Evolutionary conservation across 2,888 invertebrate genomes (phyloP), one percentile per base, ranked within the genome.

Genomic region (Lacanobia oleracea): DNA sequence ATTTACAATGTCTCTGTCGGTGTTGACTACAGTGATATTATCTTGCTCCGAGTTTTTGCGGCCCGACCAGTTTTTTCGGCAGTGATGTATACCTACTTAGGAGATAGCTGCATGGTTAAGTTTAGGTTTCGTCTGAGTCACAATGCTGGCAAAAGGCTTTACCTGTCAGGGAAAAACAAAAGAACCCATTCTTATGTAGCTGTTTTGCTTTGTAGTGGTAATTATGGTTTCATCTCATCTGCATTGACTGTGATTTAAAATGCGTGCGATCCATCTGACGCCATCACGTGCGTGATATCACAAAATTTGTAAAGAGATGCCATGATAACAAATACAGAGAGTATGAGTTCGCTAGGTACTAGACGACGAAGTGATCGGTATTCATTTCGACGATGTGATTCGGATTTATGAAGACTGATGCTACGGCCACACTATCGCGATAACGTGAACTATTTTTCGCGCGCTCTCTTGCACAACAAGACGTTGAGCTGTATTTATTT

Each of bases 1-100:
- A 81, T 80, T 86, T 82, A 80, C 72, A 79, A 79, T 79, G 85
- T 86, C 66, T 77, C 65, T 71, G 81, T 51, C 70, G 82, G 75
- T 57, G 74, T 74, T 72, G 68, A 71, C 72, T 73, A 60, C 54
- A 70, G 14, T 40, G 84, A 84, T 86, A n/a, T 65, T 61, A 86
- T 85, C 84, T 77, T 54, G 62, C 9, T 56, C 12, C 12, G 60
- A 50, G 53, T 86, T 84, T 79, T 83, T 83, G 77, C 51, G 62
- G 40, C 7, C 21, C 8, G 59, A 84, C 84, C 77, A 67, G 82
- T 85, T 84, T 79, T 84, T 77, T 75, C 60, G 54, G 21, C 21
- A 63, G n/a, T 62, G 40, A 50, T 67, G 50, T 81, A 66, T 63
- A 45, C 83, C 63, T 63, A 60, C 53, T 53, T 78, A 56, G 50